A percentile compares a stretch with the other conserved stretches of the same genome.
Evolutionary conservation across 2,888 invertebrate genomes (phyloP).

Genomic region (Zygogramma bicolorata): DNA sequence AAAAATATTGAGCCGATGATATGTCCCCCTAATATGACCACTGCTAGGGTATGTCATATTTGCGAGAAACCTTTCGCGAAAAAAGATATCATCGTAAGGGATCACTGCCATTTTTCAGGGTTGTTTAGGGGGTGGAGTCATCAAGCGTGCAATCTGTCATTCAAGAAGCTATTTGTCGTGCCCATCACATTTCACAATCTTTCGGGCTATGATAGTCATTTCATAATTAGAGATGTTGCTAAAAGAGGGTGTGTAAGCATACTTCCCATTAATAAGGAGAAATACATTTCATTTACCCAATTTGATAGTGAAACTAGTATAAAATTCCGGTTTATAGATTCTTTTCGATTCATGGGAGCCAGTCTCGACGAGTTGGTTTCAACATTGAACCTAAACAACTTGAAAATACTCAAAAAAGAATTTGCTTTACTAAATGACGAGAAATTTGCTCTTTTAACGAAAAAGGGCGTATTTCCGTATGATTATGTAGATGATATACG

Average conservation of each 20-base stretch:
- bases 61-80: constrained; percentile 22
- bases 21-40: not conserved
- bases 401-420: constrained; percentile 15
- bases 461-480: constrained; percentile 19
- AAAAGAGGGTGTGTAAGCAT: constrained; percentile 44
- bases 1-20: not conserved
- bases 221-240: constrained; percentile 52
- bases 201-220: constrained; percentile 54
- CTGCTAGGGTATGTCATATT: not conserved
- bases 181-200: constrained; percentile 59
- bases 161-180: constrained; percentile 48
- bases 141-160: constrained; percentile 57
- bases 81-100: constrained; percentile 44
- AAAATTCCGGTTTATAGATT: constrained; percentile 32
- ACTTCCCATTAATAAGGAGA: constrained; percentile 56
- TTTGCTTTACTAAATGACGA: too few relatives aligned
- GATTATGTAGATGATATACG: constrained; percentile 12
- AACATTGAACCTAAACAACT: constrained; percentile 11
- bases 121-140: constrained; percentile 41
- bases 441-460: not conserved
- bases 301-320: constrained; percentile 18
- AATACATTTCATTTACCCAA: constrained; percentile 52
- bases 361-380: not conserved
- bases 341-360: constrained; percentile 4
- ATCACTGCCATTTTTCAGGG: not conserved